Percentiles rank a stretch among this genome's conserved stretches.
These are phyloP conservation scores for Cebidichthys violaceus DNA, from an alignment of 2,113 vertebrate genomes.

Conservation along the genomic window DNA sequence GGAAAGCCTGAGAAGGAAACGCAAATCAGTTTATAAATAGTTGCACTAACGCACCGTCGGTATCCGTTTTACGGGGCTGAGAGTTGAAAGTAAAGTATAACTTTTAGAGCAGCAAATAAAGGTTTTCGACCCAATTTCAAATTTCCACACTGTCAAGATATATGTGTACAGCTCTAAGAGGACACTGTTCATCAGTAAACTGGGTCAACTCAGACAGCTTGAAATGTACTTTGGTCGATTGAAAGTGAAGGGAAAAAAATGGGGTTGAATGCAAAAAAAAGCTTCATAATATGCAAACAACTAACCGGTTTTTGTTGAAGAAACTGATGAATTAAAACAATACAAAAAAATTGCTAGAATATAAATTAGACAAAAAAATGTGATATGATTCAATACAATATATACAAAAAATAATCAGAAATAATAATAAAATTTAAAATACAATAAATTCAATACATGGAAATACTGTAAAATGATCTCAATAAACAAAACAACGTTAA, in stretches of 20 bases:
- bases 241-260: background rate
- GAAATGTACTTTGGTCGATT: background rate
- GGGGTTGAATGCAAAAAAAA: background rate
- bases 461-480: background rate
- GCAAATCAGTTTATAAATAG: background rate
- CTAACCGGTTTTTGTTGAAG: background rate
- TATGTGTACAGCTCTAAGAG: background rate
- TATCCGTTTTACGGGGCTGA: too few species aligned
- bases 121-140: background rate
- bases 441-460: too few species aligned
- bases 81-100: background rate
- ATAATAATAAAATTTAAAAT: background rate
- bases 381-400: background rate
- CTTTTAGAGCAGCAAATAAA: background rate
- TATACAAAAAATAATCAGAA: background rate
- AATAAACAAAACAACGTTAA: background rate
- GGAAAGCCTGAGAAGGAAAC: conserved; percentile 83
- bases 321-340: background rate
- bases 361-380: background rate
- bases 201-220: background rate
- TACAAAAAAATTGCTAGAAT: background rate
- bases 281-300: background rate
- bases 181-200: background rate
- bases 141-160: background rate
- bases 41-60: background rate